Evolutionary conservation across 2,888 invertebrate species (phyloP), one percentile per base, ranked within the genome.

Genomic region (Apotomis turbidana): DNA sequence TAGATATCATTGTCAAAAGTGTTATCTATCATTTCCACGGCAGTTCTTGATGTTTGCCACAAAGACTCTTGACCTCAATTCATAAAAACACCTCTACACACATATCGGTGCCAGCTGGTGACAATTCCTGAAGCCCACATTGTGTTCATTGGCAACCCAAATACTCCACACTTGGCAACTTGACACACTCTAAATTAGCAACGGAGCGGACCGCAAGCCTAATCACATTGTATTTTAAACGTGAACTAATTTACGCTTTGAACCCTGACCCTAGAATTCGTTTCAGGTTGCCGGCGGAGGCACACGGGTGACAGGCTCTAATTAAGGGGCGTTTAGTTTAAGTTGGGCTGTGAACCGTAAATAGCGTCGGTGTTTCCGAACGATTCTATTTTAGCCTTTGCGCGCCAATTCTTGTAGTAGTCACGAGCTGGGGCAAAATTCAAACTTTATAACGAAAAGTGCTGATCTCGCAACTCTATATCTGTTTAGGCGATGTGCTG

Each of bases 261-360:
- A 38, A 36, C 12, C 60, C 6, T 57, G 15, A 27, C 27, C 3
- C 55, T 51, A 41, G 8, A 46, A 49, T 9, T 61, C 27, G 5
- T 71, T 67, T 67, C 9, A n/a, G 13, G 1, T 41, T 55, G 66
- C 15, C 15, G 12, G 3, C 15, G 27, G 41, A 36, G 8, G 38
- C 8, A 10, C 36, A 36, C 12, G 70, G 57, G 58, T 49, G 54
- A 60, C 66, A 38, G 61, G 38, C 60, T 54, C 60, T 71, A 71
- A 71, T 71, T 67, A 71, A 71, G 49, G 61, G 66, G 60, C 70
- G 59, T 60, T 66, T 49, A 55, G 60, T 67, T 64, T 59, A 64
- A 71, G 61, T 57, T 54, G 38, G 49, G 46, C 54, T 27, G 59
- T 52, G 52, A 12, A 59, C 46, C 49, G 67, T 63, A 52, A 64